Base-by-base conservation (phyloP, 2,888 invertebrate species). In the Oxytorus armatus region DNA sequence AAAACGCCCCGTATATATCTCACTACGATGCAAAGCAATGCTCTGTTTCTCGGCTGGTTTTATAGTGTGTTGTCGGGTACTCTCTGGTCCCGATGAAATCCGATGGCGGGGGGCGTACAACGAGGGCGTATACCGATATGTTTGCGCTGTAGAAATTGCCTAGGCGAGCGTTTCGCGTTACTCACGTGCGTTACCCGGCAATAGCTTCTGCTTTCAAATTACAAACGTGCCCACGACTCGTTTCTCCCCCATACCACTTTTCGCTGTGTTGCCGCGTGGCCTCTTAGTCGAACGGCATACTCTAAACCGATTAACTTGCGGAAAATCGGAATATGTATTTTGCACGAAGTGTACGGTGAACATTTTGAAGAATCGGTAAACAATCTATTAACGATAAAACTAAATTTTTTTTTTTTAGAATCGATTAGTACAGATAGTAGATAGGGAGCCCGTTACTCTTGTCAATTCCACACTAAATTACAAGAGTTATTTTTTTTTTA, bases 91-190 rank as follows among this genome's bases (percentile, higher is more conserved):
- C 44, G 21, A 57, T 57, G 36, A 55, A 57, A 55, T 74, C 47
- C 23, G n/a, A 74, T 29, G 57, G n/a, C n/a, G n/a, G 63, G 73
- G 73, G 73, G 73, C 73, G 73, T 74, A 74, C 21, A 74, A 63
- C 53, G 73, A 55, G 78, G 78, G 78, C 73, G 78, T 74, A 69
- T 78, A 68, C 63, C 65, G 70, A 79, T 75, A 70, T 70, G 59
- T 74, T 36, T 66, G 16, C 39, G 44, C 14, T 44, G 55, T 29
- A 36, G 25, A 53, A 68, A 65, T 65, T 21, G 47, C 53, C 68
- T 53, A 53, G 61, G 51, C 51, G 18, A 16, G 73, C 49, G 55
- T 74, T 65, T 74, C 18, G 18, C 42, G 57, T 65, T 57, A 57
- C 69, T 39, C 69, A 25, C 44, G 68, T 42, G 39, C 49, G 21